phyloP scores from a whole-genome alignment of 2,797 vertebrate species.

The Ara ararauna region DNA sequence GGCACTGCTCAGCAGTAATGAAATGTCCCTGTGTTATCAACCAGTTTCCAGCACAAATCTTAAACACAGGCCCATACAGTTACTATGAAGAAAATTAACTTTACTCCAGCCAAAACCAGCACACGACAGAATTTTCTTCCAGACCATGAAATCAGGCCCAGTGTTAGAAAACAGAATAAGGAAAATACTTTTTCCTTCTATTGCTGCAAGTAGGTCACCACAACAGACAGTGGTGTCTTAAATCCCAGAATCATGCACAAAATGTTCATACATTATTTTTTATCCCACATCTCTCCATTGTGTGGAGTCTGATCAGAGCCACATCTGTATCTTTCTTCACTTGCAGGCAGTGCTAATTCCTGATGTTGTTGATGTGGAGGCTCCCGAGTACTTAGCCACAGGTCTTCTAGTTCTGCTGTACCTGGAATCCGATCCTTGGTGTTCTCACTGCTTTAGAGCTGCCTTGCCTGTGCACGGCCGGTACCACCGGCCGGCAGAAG shows the following conservation, averaged over 20 bases:
- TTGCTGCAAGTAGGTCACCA: not conserved
- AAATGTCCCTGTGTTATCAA: not conserved
- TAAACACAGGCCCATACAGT: not conserved
- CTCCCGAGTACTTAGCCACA: slow-evolving; percentile 85
- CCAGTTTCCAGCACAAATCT: not conserved
- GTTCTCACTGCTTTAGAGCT: slow-evolving; percentile 68
- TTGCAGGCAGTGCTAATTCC: slow-evolving; percentile 82
- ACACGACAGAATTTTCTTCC: not conserved
- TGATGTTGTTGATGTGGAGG: slow-evolving; percentile 85
- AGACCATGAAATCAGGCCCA: not conserved
- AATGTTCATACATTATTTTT: not conserved
- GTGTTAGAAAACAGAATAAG: not conserved
- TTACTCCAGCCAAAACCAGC: not conserved
- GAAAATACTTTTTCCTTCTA: not conserved
- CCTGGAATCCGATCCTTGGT: slow-evolving; percentile 62
- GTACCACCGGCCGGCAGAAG: slow-evolving; percentile 85
- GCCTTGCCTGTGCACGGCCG: slow-evolving; percentile 88
- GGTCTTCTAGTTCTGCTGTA: slow-evolving; percentile 81
- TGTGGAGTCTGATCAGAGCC: accelerated
- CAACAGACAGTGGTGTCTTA: not conserved
- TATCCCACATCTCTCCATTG: accelerated
- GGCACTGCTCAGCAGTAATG: not conserved
- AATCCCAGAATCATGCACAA: not conserved
- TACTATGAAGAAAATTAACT: not conserved
- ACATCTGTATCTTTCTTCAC: not conserved